Percentiles rank a stretch among this genome's conserved stretches.
Evolutionary conservation across 2,797 vertebrate species (phyloP).

Genomic region (Ammospiza maritima): DNA sequence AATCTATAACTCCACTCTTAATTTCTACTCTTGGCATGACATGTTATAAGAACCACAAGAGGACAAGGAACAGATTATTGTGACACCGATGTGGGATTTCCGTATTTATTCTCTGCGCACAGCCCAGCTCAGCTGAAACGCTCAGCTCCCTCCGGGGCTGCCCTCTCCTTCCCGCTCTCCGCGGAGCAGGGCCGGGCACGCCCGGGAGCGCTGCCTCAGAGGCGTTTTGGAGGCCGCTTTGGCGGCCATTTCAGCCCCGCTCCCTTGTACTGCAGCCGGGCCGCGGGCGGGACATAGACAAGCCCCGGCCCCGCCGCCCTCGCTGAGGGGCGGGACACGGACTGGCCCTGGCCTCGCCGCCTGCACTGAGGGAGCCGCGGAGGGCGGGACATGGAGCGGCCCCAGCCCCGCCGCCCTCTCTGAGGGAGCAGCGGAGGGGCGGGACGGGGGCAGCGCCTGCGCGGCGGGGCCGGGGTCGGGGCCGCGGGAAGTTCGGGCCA

Average conservation of each 20-base stretch:
- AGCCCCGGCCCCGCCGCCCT: accelerated
- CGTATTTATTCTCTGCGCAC: accelerated
- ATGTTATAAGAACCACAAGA: background rate
- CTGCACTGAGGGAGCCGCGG: accelerated
- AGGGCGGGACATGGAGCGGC: accelerated
- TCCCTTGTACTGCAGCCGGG: accelerated
- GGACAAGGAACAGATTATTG: accelerated
- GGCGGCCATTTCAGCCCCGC: background rate
- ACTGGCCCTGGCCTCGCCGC: accelerated
- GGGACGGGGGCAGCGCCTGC: background rate
- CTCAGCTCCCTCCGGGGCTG: background rate
- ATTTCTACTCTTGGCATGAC: too few species aligned
- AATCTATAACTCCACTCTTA: accelerated
- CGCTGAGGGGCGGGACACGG: accelerated
- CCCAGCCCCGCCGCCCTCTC: accelerated
- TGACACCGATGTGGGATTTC: accelerated
- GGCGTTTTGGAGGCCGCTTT: accelerated
- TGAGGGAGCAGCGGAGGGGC: background rate
- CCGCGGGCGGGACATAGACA: accelerated
- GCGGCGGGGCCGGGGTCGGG: background rate
- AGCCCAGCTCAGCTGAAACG: background rate
- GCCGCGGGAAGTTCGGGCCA: background rate
- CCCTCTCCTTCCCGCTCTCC: background rate
- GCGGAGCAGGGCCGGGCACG: background rate
- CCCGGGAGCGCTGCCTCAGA: accelerated